Evolutionary conservation across 2,888 invertebrate genomes (phyloP).

Genomic region (Hyalella azteca): DNA sequence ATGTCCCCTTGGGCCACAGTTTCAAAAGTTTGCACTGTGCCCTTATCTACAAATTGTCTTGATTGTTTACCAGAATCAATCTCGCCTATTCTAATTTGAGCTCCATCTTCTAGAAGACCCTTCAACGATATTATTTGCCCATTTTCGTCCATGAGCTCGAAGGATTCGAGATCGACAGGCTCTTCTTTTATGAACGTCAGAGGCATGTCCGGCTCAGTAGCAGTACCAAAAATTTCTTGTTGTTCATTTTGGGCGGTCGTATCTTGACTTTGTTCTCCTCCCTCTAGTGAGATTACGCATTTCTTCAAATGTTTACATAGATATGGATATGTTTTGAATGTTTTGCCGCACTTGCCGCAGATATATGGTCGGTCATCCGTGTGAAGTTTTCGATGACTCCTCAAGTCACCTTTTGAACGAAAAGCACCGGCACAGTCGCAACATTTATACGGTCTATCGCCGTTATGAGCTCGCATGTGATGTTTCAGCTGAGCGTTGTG

Average conservation of each 20-base stretch:
- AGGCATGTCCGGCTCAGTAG: not conserved
- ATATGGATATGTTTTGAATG: constrained; percentile 56
- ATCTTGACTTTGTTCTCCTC: not conserved
- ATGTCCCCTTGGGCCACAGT: not conserved
- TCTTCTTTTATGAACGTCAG: not conserved
- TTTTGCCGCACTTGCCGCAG: constrained; percentile 51
- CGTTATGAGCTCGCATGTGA: constrained; percentile 54
- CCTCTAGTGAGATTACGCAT: constrained; percentile 40
- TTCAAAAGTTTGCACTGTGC: not conserved
- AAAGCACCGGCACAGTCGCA: constrained; percentile 54
- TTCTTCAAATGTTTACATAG: constrained; percentile 54
- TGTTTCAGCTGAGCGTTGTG: constrained; percentile 56
- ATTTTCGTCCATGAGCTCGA: not conserved
- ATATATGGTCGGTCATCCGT: constrained; percentile 50
- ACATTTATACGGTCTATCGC: constrained; percentile 55
- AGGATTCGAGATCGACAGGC: not conserved
- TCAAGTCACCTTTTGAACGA: constrained; percentile 53
- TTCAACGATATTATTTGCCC: not conserved
- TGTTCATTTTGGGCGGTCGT: too few species aligned
- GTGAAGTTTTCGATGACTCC: constrained; percentile 56
- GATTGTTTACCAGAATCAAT: not conserved
- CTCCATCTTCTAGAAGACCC: not conserved
- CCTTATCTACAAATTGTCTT: not conserved
- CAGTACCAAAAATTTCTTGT: too few species aligned
- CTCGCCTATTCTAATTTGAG: not conserved